These are phyloP conservation scores for Blera fallax DNA, from an alignment of 2,888 invertebrate species.

Conservation along the genomic window DNA sequence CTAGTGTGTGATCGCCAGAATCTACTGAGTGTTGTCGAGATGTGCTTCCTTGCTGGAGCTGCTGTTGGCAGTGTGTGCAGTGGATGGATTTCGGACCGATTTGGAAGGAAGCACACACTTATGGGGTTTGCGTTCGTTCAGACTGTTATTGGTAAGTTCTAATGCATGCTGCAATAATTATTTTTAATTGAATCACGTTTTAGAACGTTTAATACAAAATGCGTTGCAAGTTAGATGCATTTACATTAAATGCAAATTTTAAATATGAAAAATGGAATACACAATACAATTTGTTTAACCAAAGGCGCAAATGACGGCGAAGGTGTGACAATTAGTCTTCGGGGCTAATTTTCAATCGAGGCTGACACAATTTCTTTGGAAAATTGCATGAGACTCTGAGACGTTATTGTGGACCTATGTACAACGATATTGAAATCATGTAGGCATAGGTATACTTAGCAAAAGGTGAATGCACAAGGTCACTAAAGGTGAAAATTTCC, in stretches of 20 bases:
- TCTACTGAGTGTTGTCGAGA: conserved; percentile 84
- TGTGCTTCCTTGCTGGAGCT: conserved; percentile 86
- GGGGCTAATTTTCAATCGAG: background rate
- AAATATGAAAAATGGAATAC: conserved; percentile 20
- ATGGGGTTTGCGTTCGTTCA: conserved; percentile 84
- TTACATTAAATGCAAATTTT: conserved; percentile 40
- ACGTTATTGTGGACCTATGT: background rate
- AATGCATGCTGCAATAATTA: conserved; percentile 10
- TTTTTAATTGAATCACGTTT: conserved; percentile 21
- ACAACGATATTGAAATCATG: background rate
- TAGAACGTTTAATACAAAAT: background rate
- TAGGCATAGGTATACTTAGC: conserved; percentile 6
- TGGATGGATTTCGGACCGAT: conserved; percentile 86
- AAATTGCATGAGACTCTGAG: conserved; percentile 49
- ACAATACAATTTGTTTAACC: conserved; percentile 14
- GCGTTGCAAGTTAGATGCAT: conserved; percentile 12
- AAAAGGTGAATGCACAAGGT: conserved; percentile 10
- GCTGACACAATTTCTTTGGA: conserved; percentile 49
- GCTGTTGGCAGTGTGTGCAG: conserved; percentile 86
- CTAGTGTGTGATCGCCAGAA: conserved; percentile 84
- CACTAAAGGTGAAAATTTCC: background rate
- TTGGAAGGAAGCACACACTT: conserved; percentile 85
- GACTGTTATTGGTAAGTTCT: conserved; percentile 82
- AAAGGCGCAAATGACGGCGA: background rate
- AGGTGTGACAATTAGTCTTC: conserved; percentile 34